Evolutionary conservation across 2,888 invertebrate genomes (phyloP).

Genomic region (Rhagonycha fulva): DNA sequence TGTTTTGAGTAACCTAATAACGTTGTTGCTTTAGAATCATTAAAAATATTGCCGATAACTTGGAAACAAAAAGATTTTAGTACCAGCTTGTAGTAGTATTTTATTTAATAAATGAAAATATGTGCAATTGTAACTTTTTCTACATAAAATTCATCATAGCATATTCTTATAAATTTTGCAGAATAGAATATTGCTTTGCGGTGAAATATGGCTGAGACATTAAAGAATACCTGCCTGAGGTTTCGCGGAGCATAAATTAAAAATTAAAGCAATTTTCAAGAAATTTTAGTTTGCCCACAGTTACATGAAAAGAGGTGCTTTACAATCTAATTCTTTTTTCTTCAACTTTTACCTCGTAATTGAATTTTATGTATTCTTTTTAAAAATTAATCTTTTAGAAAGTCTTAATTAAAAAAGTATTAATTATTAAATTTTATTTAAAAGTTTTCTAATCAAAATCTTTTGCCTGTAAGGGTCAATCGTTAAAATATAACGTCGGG

Average conservation of each 20-base stretch:
- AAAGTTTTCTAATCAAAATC: not conserved
- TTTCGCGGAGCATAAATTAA: slow-evolving; percentile 15
- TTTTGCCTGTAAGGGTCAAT: not conserved
- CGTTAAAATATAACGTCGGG: not conserved
- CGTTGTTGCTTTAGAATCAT: not conserved
- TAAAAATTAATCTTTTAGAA: not conserved
- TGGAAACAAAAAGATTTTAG: not conserved
- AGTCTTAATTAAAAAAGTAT: not conserved
- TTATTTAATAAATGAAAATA: not conserved
- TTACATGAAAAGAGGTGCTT: slow-evolving; percentile 11
- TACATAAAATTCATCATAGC: not conserved
- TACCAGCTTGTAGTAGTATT: not conserved
- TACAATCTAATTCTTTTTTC: slow-evolving; percentile 18
- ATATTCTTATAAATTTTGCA: slow-evolving; percentile 16
- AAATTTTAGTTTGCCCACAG: slow-evolving; percentile 16
- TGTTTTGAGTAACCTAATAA: not conserved
- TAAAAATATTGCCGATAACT: not conserved
- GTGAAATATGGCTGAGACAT: slow-evolving; percentile 11
- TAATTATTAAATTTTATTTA: not conserved
- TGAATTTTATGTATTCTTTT: slow-evolving; percentile 3
- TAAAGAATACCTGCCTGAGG: slow-evolving; percentile 12
- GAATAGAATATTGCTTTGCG: slow-evolving; percentile 7
- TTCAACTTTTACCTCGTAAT: slow-evolving; percentile 1
- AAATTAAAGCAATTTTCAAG: slow-evolving; percentile 19
- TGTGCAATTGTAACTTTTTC: not conserved